phyloP scores from a whole-genome alignment of 2,888 invertebrate species.

The Drosophila atroscutellata region DNA sequence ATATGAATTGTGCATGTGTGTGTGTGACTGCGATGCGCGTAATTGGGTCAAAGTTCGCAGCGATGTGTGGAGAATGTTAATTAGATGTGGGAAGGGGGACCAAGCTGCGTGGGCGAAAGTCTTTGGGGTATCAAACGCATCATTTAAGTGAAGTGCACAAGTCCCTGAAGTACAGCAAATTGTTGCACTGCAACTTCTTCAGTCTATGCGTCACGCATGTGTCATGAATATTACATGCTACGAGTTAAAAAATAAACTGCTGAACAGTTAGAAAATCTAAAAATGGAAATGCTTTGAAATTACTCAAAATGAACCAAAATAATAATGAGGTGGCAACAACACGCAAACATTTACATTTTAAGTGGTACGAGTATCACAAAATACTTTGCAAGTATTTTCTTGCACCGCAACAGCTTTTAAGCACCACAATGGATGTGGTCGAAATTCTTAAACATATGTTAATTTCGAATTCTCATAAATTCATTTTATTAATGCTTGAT shows the following conservation, averaged over 20 bases:
- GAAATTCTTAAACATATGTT: background rate
- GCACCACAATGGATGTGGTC: background rate
- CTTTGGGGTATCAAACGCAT: slow-evolving; percentile 46
- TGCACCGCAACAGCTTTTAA: background rate
- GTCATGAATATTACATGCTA: slow-evolving; percentile 12
- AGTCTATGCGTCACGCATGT: slow-evolving; percentile 22
- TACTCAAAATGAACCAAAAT: background rate
- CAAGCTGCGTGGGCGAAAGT: slow-evolving; percentile 49
- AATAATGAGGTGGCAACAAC: background rate
- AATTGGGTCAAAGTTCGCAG: slow-evolving; percentile 77
- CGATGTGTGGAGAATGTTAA: slow-evolving; percentile 69
- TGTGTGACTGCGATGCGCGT: slow-evolving; percentile 50
- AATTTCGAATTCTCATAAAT: slow-evolving; percentile 1
- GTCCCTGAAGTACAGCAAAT: slow-evolving; percentile 17
- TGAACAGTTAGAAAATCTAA: background rate
- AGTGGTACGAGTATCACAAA: background rate
- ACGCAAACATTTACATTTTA: background rate
- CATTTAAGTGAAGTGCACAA: slow-evolving; percentile 30
- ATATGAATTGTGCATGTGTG: slow-evolving; percentile 27
- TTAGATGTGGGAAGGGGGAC: slow-evolving; percentile 46
- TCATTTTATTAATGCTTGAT: background rate
- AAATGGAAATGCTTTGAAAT: background rate
- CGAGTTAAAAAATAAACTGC: background rate
- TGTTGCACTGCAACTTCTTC: slow-evolving; percentile 3
- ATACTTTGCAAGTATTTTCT: background rate